Conservation (phyloP, 2,797 vertebrate genomes). For the Potorous gilbertii region DNA sequence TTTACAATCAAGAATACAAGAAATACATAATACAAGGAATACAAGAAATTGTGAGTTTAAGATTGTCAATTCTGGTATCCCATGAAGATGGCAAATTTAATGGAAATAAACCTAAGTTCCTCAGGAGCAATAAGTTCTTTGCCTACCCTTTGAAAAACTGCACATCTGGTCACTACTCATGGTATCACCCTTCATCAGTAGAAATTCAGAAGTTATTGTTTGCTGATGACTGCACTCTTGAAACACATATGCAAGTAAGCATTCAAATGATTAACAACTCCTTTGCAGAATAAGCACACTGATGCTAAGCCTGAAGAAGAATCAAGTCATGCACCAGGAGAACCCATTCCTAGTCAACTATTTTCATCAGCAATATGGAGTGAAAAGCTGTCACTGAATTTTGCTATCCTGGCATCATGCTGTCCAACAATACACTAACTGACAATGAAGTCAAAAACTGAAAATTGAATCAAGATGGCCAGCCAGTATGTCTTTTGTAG, state of each 20-base stretch:
- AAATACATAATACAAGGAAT: not conserved
- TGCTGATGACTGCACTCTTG: slow-evolving; percentile 44
- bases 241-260: slow-evolving; percentile 24
- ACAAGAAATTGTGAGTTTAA: not conserved
- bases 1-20: not conserved
- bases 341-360: not conserved
- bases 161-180: not conserved
- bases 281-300: slow-evolving; percentile 21
- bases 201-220: slow-evolving; percentile 25
- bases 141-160: slow-evolving; percentile 36
- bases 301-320: slow-evolving; percentile 42
- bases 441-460: slow-evolving; percentile 26
- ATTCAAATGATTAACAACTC: not conserved
- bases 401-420: slow-evolving; percentile 4
- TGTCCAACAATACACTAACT: not conserved
- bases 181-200: slow-evolving; percentile 54
- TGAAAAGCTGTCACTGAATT: slow-evolving; percentile 30
- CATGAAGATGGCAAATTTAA: not conserved
- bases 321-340: slow-evolving; percentile 42
- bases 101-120: not conserved
- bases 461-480: not conserved
- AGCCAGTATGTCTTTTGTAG: not conserved
- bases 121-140: not conserved
- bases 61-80: not conserved
- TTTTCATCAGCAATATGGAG: not conserved